Evolutionary conservation across 2,797 vertebrate species (phyloP).

Genomic region (Mycteria americana): DNA sequence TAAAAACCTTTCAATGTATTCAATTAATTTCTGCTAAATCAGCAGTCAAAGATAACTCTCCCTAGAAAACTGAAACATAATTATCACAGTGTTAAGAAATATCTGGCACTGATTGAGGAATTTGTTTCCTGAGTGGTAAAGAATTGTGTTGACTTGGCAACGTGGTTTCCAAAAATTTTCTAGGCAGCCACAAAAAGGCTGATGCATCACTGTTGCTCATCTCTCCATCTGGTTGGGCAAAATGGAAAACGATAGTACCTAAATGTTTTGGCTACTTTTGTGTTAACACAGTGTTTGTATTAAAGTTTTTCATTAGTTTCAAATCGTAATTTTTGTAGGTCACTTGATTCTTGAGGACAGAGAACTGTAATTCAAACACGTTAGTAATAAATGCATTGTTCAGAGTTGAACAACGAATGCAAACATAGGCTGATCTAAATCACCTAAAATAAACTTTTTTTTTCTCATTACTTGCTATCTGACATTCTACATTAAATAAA

Average conservation of each 20-base stretch:
- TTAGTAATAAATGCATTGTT: not conserved
- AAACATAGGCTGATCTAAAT: not conserved
- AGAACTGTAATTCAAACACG: not conserved
- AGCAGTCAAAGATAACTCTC: conserved; percentile 5
- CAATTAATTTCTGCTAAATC: conserved; percentile 35
- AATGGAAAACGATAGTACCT: not conserved
- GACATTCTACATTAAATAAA: not conserved
- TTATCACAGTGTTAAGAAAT: conserved; percentile 12
- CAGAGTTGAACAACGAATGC: not conserved
- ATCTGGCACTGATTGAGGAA: conserved; percentile 26
- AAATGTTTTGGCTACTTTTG: not conserved
- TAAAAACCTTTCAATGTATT: not conserved
- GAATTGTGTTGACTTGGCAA: conserved; percentile 4
- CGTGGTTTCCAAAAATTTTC: conserved; percentile 2
- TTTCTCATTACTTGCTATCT: not conserved
- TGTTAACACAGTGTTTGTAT: not conserved
- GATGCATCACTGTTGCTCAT: not conserved
- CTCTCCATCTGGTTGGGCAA: not conserved
- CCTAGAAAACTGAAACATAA: conserved; percentile 28
- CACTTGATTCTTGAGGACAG: not conserved
- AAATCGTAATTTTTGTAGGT: not conserved
- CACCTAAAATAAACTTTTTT: not conserved
- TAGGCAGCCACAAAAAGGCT: not conserved
- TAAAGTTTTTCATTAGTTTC: not conserved
- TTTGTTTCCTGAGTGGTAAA: conserved; percentile 15